These are phyloP conservation scores for Drosophila longiperda DNA, from an alignment of 2,888 invertebrate genomes.

Conservation along the genomic window DNA sequence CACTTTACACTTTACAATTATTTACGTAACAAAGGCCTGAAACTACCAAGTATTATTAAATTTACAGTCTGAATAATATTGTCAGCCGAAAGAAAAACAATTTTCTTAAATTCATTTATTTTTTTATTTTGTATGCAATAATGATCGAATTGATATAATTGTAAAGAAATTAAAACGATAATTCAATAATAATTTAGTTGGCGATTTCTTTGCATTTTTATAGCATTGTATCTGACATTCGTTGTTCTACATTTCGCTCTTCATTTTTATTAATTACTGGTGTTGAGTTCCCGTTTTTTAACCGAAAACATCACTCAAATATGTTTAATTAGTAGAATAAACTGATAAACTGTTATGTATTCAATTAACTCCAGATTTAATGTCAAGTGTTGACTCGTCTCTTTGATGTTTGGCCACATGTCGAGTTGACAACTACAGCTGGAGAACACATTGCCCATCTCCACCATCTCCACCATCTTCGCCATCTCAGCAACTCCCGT, in stretches of 20 bases:
- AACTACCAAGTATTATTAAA: no score
- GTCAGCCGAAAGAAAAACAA: no score
- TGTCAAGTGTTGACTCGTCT: slow-evolving; percentile 20
- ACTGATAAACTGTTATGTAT: slow-evolving; percentile 57
- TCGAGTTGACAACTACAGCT: slow-evolving; percentile 50
- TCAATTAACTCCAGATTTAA: slow-evolving; percentile 52
- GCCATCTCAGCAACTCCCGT: slow-evolving; percentile 23
- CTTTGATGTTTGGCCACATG: slow-evolving; percentile 24
- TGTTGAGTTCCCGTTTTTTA: not conserved
- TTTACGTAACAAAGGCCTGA: no score
- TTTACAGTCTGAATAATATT: no score
- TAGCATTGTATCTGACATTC: not conserved
- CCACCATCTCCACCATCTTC: not conserved
- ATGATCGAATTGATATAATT: not conserved
- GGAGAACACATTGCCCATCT: not conserved
- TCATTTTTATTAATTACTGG: not conserved
- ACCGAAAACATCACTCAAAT: slow-evolving; percentile 24
- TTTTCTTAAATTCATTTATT: not conserved
- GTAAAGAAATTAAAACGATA: not conserved
- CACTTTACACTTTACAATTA: no score
- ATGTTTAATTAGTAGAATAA: slow-evolving; percentile 62
- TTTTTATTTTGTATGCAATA: not conserved
- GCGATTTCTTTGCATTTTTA: not conserved
- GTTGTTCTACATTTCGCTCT: not conserved
- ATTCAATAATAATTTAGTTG: not conserved